Base-by-base conservation (phyloP, 1,140 invertebrate genomes). In the Teleopsis dalmanni region DNA sequence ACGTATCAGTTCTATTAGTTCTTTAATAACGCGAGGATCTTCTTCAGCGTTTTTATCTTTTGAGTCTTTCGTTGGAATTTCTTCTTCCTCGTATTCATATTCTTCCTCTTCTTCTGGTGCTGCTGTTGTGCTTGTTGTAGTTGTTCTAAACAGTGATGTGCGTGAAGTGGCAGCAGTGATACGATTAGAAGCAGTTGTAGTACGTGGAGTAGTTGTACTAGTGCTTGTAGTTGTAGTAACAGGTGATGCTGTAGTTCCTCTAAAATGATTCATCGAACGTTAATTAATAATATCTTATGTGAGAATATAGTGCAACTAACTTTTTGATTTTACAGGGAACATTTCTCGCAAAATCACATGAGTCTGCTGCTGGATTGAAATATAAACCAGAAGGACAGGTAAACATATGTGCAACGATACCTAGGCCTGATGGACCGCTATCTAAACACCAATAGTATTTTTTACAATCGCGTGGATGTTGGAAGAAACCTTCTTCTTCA, bases 401-500 rank as follows among this genome's bases (percentile, higher is more conserved):
- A 61, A 95, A 95, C 58, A 91, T 87, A 75, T 95, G 90, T 8
- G 90, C 88, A 16, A 95, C 88, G 36, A 94, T 84, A 36, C 91
- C 91, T 23, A 92, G 74, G 52, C 91, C 87, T 6, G 89, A 86
- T 0, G 89, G 86, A 2, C 90, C 90, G 59, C 86, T 89, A 55
- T 91, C 88, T 35, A 95, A 72, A 69, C 91, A 95, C 91, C 91
- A 94, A 71, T 91, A 95, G 59, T 95, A 95, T 63, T 94, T 94
- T 64, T 91, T 91, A 70, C 91, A 95, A 62, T 94, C 90, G 26
- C 85, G 78, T 1, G 91, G 90, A 73, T 95, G 90, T n/a, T 85
- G 83, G 72, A 84, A 95, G 72, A 95, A 95, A 33, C 91, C 91
- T 77, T 95, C 91, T 51, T 94, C 90, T 60, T 86, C 87, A 60